A percentile compares a stretch with the other conserved stretches of the same genome.
Conservation (phyloP, 2,888 invertebrate genomes). For the Oscheius sp. region DNA sequence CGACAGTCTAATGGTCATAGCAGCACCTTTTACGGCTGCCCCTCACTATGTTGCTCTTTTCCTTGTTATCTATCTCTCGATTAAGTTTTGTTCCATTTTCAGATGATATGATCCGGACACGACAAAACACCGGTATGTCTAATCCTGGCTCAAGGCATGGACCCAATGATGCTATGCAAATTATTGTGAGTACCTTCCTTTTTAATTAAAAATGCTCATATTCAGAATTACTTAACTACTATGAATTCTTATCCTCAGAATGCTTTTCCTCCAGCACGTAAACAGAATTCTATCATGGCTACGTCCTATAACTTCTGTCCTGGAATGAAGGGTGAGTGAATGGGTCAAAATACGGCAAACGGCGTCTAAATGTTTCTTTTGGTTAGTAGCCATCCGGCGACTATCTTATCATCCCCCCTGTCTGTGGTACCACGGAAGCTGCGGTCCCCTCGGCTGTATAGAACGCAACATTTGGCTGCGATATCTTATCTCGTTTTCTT, state of each 20-base stretch:
- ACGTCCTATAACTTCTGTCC: constrained; percentile 16
- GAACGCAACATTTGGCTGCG: constrained; percentile 21
- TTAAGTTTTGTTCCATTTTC: constrained; percentile 4
- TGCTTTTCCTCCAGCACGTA: neutral
- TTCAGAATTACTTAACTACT: constrained; percentile 17
- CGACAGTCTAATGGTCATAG: constrained; percentile 12
- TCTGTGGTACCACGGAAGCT: constrained; percentile 30
- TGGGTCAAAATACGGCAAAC: no score
- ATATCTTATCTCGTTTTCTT: constrained; percentile 22
- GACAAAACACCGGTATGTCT: constrained; percentile 21
- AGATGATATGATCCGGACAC: constrained; percentile 33
- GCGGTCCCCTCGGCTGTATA: constrained; percentile 9
- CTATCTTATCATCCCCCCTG: constrained; percentile 29
- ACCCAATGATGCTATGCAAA: constrained; percentile 6
- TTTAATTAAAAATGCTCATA: neutral
- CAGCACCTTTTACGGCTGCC: constrained; percentile 13
- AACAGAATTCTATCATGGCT: neutral
- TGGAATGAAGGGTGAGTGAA: constrained; percentile 29
- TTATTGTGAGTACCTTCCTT: neutral
- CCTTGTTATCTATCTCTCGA: neutral
- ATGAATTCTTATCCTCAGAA: constrained; percentile 1
- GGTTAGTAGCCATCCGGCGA: constrained; percentile 8
- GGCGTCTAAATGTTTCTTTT: constrained; percentile 7
- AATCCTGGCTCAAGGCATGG: neutral
- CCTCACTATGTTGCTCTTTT: neutral